phyloP scores from a whole-genome alignment of 2,113 vertebrate genomes.

The Cyanoramphus novaezelandiae region DNA sequence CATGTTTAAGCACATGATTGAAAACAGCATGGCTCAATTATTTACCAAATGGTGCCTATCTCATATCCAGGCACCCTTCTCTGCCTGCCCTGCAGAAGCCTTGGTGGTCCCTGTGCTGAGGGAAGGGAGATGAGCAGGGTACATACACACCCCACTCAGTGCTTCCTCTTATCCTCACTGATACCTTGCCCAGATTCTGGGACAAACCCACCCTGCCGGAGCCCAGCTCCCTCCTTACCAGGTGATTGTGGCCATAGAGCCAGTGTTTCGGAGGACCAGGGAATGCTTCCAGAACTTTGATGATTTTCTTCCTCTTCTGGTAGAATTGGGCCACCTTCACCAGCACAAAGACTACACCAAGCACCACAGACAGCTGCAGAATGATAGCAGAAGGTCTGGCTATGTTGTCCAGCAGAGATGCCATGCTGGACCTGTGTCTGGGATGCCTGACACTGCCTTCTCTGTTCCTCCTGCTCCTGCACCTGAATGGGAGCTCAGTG shows the following conservation, averaged over 20 bases:
- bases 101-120: neutral
- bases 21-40: neutral
- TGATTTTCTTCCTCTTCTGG: constrained; percentile 26
- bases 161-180: neutral
- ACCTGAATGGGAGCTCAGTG: neutral
- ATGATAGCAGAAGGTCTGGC: neutral
- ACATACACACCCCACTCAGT: rapidly evolving
- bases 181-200: neutral
- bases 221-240: constrained; percentile 64
- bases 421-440: rapidly evolving
- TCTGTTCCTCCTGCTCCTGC: rapidly evolving
- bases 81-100: neutral
- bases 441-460: neutral
- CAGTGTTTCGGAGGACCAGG: constrained; percentile 76
- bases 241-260: constrained; percentile 73
- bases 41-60: neutral
- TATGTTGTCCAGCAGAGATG: neutral
- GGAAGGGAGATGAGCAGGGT: neutral
- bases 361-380: constrained; percentile 46
- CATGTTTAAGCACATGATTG: neutral
- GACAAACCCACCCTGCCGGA: neutral
- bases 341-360: constrained; percentile 57
- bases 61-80: neutral
- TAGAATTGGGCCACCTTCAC: constrained; percentile 61
- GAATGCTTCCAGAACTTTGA: constrained; percentile 69